phyloP scores from a whole-genome alignment of 2,113 vertebrate genomes.

The Mirounga angustirostris region DNA sequence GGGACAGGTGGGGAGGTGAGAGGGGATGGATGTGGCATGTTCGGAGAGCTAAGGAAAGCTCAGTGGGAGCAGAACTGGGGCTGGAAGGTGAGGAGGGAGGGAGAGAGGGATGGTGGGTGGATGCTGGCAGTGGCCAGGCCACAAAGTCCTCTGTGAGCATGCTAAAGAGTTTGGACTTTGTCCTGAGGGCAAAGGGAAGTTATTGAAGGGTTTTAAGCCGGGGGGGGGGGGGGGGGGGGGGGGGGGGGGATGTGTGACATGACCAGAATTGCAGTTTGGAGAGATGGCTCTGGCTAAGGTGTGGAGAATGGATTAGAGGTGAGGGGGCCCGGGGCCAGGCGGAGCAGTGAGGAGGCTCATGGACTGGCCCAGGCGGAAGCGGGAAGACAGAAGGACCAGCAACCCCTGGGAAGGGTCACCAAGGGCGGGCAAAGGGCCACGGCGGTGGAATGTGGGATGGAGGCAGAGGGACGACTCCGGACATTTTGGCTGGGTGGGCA shows the following conservation, averaged over 20 bases:
- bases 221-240: not conserved
- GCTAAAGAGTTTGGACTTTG: slow-evolving; percentile 28
- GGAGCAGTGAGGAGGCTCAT: accelerated
- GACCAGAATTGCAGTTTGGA: slow-evolving; percentile 12
- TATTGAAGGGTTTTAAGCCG: not conserved
- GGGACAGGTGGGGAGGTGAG: accelerated
- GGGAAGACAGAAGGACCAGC: not conserved
- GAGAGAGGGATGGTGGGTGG: no score
- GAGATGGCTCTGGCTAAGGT: not conserved
- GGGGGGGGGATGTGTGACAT: no score
- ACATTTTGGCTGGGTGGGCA: accelerated
- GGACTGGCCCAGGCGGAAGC: not conserved
- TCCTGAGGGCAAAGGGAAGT: slow-evolving; percentile 2
- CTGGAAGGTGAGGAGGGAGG: not conserved
- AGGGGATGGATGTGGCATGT: not conserved
- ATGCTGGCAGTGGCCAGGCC: not conserved
- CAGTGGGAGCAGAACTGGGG: accelerated
- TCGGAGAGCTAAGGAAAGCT: not conserved
- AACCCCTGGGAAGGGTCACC: not conserved
- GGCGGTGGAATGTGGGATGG: not conserved
- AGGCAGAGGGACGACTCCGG: not conserved
- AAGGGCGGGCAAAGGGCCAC: accelerated
- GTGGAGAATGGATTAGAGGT: not conserved
- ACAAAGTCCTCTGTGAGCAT: accelerated
- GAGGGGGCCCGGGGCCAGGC: not conserved